Evolutionary conservation across 2,113 vertebrate genomes (phyloP).

Genomic region (Donacobius atricapilla): DNA sequence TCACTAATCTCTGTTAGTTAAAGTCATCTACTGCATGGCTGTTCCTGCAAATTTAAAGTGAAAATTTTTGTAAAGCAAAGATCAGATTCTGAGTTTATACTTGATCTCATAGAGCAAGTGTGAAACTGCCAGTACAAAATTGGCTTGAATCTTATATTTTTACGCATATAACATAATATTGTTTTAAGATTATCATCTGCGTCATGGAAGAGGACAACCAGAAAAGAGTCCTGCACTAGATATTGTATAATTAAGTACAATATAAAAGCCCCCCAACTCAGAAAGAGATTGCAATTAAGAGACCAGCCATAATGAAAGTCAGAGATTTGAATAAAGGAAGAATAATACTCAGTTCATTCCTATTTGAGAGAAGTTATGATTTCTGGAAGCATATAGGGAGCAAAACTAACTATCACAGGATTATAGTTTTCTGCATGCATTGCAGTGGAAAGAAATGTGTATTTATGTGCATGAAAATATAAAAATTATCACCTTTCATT

Average conservation of each 20-base stretch:
- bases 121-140: neutral
- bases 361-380: neutral
- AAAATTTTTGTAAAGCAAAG: neutral
- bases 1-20: neutral
- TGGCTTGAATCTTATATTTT: neutral
- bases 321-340: neutral
- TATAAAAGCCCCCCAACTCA: neutral
- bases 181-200: neutral
- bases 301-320: neutral
- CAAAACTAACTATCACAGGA: neutral
- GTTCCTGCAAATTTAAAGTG: neutral
- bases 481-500: neutral
- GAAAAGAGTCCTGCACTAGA: neutral
- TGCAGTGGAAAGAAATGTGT: neutral
- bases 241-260: neutral
- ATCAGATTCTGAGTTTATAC: neutral
- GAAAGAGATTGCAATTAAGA: neutral
- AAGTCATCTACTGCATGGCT: neutral
- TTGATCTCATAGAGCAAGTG: neutral
- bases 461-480: neutral
- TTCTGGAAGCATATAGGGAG: neutral
- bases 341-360: neutral
- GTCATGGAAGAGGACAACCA: neutral
- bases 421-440: neutral
- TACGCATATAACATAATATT: accelerated